phyloP scores from a whole-genome alignment of 2,888 invertebrate species.

The Dryadula phaetusa region DNA sequence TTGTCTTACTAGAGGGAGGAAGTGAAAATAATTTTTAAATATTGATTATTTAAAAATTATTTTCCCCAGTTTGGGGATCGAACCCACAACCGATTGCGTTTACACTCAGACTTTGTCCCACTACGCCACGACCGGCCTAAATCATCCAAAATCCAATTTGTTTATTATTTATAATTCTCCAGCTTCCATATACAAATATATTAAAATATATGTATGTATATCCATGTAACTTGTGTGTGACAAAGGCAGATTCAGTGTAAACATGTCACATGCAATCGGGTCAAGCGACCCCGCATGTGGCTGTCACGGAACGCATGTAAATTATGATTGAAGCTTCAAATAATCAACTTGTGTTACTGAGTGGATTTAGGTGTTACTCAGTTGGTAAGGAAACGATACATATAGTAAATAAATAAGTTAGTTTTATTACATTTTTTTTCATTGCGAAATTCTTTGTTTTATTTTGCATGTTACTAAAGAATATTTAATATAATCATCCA shows the following conservation, averaged over 20 bases:
- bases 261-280: slow-evolving; percentile 56
- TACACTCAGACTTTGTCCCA: too few relatives aligned
- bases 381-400: too few relatives aligned
- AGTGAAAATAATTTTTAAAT: too few relatives aligned
- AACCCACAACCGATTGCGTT: too few relatives aligned
- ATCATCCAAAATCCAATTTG: too few relatives aligned
- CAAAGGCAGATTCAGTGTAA: slow-evolving; percentile 14
- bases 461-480: not conserved
- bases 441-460: not conserved
- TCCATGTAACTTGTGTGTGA: slow-evolving; percentile 7
- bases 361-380: not conserved
- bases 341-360: slow-evolving; percentile 57
- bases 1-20: too few relatives aligned
- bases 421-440: not conserved
- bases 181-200: not conserved
- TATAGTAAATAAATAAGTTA: not conserved
- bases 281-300: slow-evolving; percentile 63
- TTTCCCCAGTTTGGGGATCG: too few relatives aligned
- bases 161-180: not conserved
- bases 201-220: not conserved
- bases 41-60: too few relatives aligned
- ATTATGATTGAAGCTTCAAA: slow-evolving; percentile 54
- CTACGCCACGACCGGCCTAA: too few relatives aligned
- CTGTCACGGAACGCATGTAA: slow-evolving; percentile 69
- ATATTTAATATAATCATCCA: too few relatives aligned